Conservation (phyloP, 2,113 vertebrate genomes). For the Ciconia stormi region DNA sequence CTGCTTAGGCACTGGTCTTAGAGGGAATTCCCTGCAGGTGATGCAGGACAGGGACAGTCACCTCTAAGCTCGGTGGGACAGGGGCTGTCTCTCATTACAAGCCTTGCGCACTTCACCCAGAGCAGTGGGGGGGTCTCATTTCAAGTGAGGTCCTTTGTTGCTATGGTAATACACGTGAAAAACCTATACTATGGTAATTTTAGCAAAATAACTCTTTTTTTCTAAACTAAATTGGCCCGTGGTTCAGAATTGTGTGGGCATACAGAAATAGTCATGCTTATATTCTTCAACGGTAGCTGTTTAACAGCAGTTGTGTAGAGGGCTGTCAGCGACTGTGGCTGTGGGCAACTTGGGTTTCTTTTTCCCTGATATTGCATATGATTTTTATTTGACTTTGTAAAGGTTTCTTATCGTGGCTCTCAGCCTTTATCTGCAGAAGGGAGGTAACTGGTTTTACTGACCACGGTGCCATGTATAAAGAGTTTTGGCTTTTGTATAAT, state of each 20-base stretch:
- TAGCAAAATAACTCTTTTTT: neutral
- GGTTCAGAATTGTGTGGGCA: conserved; percentile 41
- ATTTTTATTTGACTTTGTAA: neutral
- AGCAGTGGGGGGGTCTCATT: neutral
- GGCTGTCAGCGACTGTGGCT: neutral
- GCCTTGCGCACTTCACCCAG: neutral
- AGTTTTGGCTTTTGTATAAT: neutral
- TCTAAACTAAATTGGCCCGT: neutral
- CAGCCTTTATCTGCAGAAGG: neutral
- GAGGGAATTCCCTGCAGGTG: neutral
- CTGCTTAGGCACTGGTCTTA: neutral
- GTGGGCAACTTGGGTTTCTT: neutral
- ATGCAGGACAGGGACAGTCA: neutral
- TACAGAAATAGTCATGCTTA: neutral
- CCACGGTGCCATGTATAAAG: neutral
- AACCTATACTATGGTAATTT: conserved; percentile 26
- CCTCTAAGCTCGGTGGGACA: neutral
- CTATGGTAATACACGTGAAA: conserved; percentile 38
- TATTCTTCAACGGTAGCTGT: neutral
- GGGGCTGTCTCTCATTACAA: neutral
- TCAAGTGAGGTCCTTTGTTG: neutral
- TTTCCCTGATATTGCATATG: neutral
- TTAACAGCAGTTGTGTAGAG: neutral
- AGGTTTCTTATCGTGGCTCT: neutral
- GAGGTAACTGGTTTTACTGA: neutral